Percentiles rank a stretch among this genome's conserved stretches.
Evolutionary conservation across 2,113 vertebrate species (phyloP).

Genomic region (Catharus bicknelli): DNA sequence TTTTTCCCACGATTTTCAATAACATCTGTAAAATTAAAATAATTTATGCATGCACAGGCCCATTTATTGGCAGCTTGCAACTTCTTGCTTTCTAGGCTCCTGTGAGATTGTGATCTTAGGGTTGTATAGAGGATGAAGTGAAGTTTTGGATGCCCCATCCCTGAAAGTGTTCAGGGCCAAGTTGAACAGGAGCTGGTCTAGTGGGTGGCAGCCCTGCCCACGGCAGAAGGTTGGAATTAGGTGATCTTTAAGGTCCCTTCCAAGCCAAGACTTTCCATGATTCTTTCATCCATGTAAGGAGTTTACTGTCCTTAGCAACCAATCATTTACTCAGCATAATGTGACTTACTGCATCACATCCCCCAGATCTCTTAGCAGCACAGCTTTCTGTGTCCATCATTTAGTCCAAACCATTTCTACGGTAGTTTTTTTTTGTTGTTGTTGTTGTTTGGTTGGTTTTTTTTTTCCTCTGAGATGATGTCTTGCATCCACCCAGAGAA

Average conservation of each 20-base stretch:
- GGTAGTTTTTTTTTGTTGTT: too few species aligned
- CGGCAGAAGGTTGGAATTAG: not conserved
- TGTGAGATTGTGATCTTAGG: not conserved
- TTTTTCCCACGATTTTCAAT: not conserved
- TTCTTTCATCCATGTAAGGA: not conserved
- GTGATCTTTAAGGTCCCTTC: not conserved
- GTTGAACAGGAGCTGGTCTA: not conserved
- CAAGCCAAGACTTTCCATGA: not conserved
- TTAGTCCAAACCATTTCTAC: not conserved
- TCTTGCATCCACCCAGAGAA: not conserved
- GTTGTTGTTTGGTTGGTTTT: not conserved
- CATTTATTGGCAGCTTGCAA: not conserved
- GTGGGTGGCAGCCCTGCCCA: not conserved
- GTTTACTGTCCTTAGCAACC: not conserved
- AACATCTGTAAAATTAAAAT: not conserved
- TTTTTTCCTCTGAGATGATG: not conserved
- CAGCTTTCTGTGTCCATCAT: accelerated
- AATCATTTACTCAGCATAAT: not conserved
- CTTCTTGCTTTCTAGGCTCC: not conserved
- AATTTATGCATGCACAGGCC: not conserved
- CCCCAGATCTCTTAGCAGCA: not conserved
- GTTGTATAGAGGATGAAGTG: not conserved
- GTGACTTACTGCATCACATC: not conserved
- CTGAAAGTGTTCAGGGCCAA: not conserved
- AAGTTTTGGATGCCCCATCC: not conserved